Conservation (phyloP, 2,888 invertebrate species). For the Cylindroiulus punctatus region DNA sequence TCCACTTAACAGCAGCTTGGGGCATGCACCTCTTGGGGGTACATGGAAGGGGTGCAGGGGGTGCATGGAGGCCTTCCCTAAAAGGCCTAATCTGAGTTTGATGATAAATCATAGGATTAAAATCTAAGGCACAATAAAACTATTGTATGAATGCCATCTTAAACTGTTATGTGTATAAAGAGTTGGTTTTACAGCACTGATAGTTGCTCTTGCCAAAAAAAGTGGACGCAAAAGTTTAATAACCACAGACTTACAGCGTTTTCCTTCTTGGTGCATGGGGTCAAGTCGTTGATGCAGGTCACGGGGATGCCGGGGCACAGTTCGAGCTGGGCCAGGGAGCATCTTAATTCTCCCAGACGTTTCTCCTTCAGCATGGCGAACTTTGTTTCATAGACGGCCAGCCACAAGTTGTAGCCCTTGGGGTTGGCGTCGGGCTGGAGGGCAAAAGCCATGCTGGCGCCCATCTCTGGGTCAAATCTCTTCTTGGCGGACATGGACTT, state of each 20-base stretch:
- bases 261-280: not conserved
- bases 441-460: constrained; percentile 5
- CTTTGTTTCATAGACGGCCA: constrained; percentile 40
- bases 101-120: too few relatives aligned
- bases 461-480: constrained; percentile 39
- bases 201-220: too few relatives aligned
- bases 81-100: too few relatives aligned
- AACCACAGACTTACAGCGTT: not conserved
- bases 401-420: not conserved
- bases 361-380: constrained; percentile 51
- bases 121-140: too few relatives aligned
- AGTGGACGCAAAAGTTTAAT: too few relatives aligned
- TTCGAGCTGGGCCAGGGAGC: constrained; percentile 50
- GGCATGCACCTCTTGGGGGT: too few relatives aligned
- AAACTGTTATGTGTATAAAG: too few relatives aligned
- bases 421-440: not conserved
- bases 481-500: constrained; percentile 30
- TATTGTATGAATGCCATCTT: too few relatives aligned
- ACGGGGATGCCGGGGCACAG: constrained; percentile 7
- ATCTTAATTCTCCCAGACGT: constrained; percentile 27
- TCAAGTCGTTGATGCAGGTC: constrained; percentile 47
- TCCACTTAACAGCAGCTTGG: too few relatives aligned
- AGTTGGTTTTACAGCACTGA: too few relatives aligned
- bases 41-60: too few relatives aligned
- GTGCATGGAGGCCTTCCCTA: too few relatives aligned